Conservation (phyloP, 2,888 invertebrate genomes). For the Sussaba pulchella region DNA sequence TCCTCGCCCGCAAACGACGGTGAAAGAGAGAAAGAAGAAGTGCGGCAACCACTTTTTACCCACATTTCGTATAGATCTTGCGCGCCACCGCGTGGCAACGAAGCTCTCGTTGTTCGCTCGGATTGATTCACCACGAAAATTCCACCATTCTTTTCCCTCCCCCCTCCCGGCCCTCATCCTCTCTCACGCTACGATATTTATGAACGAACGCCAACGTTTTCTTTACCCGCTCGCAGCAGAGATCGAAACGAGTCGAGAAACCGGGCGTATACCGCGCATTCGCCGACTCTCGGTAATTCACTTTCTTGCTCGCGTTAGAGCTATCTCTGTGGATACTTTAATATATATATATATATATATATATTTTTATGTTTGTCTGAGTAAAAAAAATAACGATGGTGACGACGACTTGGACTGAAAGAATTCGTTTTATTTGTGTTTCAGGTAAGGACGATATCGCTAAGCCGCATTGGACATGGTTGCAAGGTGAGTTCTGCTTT, state of each 20-base stretch:
- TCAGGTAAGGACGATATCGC: conserved; percentile 84
- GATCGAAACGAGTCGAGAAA: conserved; percentile 45
- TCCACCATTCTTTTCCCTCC: conserved; percentile 60
- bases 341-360: not conserved
- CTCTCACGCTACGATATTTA: conserved; percentile 28
- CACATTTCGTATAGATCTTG: conserved; percentile 34
- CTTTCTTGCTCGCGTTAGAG: conserved; percentile 54
- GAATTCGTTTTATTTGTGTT: conserved; percentile 72
- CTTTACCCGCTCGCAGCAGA: conserved; percentile 43
- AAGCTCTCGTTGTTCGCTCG: conserved; percentile 57
- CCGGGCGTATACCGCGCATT: conserved; percentile 5
- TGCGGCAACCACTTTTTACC: conserved; percentile 55
- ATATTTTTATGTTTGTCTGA: not conserved
- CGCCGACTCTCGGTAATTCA: conserved; percentile 49
- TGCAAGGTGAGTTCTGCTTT: conserved; percentile 83
- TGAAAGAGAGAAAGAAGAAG: not conserved
- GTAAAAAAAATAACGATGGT: conserved; percentile 27
- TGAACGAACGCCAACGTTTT: conserved; percentile 45
- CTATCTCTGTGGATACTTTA: conserved; percentile 6
- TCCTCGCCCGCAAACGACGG: conserved; percentile 51
- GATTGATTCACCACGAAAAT: conserved; percentile 66
- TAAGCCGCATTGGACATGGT: conserved; percentile 83
- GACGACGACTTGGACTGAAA: conserved; percentile 34
- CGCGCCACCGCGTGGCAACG: conserved; percentile 13
- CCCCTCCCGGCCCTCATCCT: conserved; percentile 40